Conservation (phyloP, 2,113 vertebrate genomes). For the Corvus cornix region DNA sequence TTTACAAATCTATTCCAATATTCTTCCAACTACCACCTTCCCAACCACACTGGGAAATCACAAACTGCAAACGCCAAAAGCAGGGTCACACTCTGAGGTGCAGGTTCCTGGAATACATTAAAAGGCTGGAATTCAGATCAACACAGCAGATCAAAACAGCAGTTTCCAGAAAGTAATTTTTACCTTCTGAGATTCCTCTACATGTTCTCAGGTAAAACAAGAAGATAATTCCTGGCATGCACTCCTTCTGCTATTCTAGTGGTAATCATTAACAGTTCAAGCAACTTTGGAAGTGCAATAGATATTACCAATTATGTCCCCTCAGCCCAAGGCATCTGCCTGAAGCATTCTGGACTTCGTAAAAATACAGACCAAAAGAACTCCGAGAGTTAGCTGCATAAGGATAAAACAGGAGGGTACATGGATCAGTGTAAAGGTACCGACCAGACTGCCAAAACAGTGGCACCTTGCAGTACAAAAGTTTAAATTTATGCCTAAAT, state of each 20-base stretch:
- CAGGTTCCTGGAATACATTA: neutral
- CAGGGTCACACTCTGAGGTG: fast-evolving
- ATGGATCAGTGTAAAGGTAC: neutral
- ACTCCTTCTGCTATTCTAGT: neutral
- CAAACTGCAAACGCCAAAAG: neutral
- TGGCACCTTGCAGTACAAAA: neutral
- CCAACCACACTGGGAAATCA: neutral
- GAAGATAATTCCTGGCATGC: neutral
- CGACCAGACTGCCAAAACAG: neutral
- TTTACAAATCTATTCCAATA: neutral
- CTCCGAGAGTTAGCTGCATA: neutral
- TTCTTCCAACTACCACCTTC: neutral
- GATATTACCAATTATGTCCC: neutral
- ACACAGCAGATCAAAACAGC: neutral
- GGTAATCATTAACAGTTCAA: neutral
- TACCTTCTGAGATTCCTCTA: neutral
- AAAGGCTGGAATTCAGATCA: neutral
- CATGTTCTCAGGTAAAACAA: neutral
- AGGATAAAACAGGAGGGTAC: neutral
- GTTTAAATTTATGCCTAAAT: neutral
- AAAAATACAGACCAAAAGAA: neutral
- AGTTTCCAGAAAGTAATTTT: neutral
- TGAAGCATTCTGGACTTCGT: neutral
- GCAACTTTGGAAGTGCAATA: neutral
- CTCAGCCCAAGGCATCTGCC: neutral